Evolutionary conservation across 1,140 invertebrate species (phyloP), one percentile per base, ranked within the genome.

Genomic region (Rhopalosiphum maidis): DNA sequence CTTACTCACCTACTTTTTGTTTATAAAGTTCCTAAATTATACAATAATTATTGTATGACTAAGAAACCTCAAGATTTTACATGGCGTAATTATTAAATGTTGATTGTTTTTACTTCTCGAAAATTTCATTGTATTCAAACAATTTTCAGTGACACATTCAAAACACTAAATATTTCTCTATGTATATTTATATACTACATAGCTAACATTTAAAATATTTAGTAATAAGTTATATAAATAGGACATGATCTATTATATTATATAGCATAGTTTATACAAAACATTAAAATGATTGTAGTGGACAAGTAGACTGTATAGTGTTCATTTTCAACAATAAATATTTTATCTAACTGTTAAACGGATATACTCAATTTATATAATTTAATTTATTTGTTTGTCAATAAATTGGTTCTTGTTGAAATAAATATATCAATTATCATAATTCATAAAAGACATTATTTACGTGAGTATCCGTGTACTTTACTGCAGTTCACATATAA

Each of bases 331-430:
- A 25, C 83, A 23, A 86, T n/a, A 48, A 48, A 51, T 51, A 48
- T 51, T 48, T 51, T n/a, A 88, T 46, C 46, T 9, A 88, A 88
- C 15, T 21, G 46, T 46, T n/a, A 21, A 48, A 88, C 86, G 86
- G 86, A 88, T 88, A 35, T 25, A 88, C 46, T 88, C 87, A 54
- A 89, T 89, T 89, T 37, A 37, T 89, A 89, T 54, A 54, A 88
- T 87, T n/a, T 48, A n/a, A 89, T 54, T 54, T 23, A 37, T 23
- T 23, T 18, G 48, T 89, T 89, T 89, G 46, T 89, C 87, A 89
- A 54, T 89, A 89, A 89, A 89, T 89, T 89, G 8, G 8, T 25
- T 54, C 18, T 11, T 89, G n/a, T 54, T 37, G 21, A 18, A n/a
- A 77, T n/a, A 77, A 77, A n/a, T 4, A 68, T 68, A 68, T n/a